Evolutionary conservation across 2,888 invertebrate genomes (phyloP).

Genomic region (Cephus nigrinus): DNA sequence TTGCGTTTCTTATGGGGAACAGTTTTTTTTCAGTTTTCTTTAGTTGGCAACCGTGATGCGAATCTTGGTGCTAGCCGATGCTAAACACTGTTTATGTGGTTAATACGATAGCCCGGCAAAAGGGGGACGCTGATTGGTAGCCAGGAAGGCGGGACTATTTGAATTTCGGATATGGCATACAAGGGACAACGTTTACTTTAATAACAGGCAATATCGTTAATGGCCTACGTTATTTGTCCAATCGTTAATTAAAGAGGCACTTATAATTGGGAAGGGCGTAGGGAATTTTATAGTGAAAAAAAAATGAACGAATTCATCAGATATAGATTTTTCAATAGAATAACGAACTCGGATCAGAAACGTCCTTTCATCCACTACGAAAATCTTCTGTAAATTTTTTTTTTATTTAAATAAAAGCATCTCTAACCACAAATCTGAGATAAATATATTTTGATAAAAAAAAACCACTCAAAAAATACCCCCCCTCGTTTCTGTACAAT

Average conservation of each 20-base stretch:
- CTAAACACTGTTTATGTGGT: neutral
- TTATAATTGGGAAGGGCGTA: neutral
- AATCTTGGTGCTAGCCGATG: neutral
- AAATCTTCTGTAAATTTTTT: neutral
- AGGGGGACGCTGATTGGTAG: neutral
- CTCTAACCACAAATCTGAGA: neutral
- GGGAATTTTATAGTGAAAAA: neutral
- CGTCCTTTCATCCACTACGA: neutral
- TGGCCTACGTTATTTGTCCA: constrained; percentile 24
- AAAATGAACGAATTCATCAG: neutral
- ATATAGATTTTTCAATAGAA: neutral
- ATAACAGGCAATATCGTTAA: constrained; percentile 38
- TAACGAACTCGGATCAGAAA: neutral
- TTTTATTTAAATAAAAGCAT: neutral
- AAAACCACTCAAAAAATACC: no score
- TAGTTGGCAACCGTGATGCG: neutral
- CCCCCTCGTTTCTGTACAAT: neutral
- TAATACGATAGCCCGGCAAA: neutral
- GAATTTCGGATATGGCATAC: constrained; percentile 14
- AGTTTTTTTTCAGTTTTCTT: no score
- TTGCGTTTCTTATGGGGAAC: neutral
- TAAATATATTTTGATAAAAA: neutral
- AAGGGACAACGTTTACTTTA: constrained; percentile 20
- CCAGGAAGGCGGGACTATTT: neutral
- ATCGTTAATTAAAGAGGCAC: neutral